Conservation (phyloP, 2,113 vertebrate species). For the Amphiprion percula region DNA sequence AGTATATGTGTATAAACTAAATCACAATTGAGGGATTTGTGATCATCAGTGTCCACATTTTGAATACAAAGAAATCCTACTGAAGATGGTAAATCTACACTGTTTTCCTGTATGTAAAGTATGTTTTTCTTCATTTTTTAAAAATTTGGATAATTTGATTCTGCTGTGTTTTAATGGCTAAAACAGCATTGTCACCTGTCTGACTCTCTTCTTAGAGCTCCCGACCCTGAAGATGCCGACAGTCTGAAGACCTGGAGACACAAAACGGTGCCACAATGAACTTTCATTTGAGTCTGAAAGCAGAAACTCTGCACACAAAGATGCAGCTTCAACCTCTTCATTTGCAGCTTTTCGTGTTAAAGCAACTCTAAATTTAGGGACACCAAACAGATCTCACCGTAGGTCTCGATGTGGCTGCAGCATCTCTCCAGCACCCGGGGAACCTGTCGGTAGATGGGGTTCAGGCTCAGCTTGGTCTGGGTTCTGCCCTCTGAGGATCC, state of each 20-base stretch:
- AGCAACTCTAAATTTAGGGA: not conserved
- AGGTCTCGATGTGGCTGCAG: constrained; percentile 89
- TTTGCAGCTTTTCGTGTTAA: no score
- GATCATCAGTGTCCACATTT: no score
- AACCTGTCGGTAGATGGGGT: constrained; percentile 93
- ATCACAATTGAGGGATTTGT: no score
- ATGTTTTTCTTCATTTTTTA: no score
- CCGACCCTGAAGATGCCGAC: constrained; percentile 93
- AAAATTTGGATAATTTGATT: no score
- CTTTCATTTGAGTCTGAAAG: not conserved
- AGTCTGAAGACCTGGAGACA: constrained; percentile 88
- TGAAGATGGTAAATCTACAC: no score
- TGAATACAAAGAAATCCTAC: no score
- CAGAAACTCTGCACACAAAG: no score
- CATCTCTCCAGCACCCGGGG: constrained; percentile 91
- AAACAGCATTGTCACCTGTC: constrained; percentile 84
- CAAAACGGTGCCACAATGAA: not conserved
- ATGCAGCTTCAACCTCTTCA: no score
- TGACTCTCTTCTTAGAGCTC: constrained; percentile 91
- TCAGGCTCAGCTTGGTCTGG: constrained; percentile 88
- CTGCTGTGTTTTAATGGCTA: not conserved
- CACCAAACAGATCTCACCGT: constrained; percentile 82
- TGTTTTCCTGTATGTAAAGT: no score
- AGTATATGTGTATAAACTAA: no score
- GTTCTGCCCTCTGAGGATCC: constrained; percentile 72